phyloP scores from a whole-genome alignment of 1,140 invertebrate species.

The Laupala kohalensis region DNA sequence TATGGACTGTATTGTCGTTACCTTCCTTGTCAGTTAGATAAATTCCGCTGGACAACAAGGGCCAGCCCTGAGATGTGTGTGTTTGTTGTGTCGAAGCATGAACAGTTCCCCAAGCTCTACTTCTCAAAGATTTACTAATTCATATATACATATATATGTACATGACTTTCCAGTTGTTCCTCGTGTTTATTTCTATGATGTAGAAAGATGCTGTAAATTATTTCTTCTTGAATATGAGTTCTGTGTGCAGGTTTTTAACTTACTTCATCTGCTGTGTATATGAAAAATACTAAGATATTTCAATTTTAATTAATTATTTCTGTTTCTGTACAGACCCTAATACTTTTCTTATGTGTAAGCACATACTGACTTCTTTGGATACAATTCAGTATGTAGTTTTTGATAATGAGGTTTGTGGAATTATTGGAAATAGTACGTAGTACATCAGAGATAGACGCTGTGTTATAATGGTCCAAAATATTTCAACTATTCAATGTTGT shows the following conservation, averaged over 20 bases:
- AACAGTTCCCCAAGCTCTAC: not conserved
- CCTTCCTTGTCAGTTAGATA: not conserved
- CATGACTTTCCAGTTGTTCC: not conserved
- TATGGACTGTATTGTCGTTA: conserved; percentile 3
- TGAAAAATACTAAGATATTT: not conserved
- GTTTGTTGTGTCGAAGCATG: not conserved
- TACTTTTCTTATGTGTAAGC: not conserved
- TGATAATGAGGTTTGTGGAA: not conserved
- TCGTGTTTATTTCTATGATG: not conserved
- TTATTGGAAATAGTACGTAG: not conserved
- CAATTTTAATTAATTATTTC: not conserved
- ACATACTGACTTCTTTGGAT: not conserved
- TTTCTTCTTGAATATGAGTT: not conserved
- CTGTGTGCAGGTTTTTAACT: not conserved
- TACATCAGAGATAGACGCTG: not conserved
- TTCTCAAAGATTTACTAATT: not conserved
- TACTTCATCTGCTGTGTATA: not conserved
- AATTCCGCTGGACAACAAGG: not conserved
- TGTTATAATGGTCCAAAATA: not conserved
- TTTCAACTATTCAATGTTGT: not conserved
- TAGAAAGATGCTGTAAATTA: not conserved
- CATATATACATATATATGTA: not conserved
- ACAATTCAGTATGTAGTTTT: not conserved
- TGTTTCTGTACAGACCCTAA: not conserved
- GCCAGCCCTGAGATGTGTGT: not conserved